A percentile compares a stretch with the other conserved stretches of the same genome.
These are phyloP conservation scores for Sminthurinus aureus DNA, from an alignment of 2,888 invertebrate species.

Conservation along the genomic window DNA sequence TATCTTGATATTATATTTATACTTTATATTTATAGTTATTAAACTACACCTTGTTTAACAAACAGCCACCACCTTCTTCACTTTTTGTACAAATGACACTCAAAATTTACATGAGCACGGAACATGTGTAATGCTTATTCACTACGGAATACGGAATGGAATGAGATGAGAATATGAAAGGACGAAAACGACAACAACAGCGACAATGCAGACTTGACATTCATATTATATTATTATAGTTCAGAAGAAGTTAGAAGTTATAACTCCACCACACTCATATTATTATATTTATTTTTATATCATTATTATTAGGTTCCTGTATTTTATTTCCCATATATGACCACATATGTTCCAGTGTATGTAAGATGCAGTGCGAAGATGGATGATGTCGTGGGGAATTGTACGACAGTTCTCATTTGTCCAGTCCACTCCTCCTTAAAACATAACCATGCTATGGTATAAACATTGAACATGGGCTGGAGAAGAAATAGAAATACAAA, in stretches of 20 bases:
- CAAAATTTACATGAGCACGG: neutral
- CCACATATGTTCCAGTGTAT: neutral
- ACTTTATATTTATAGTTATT: neutral
- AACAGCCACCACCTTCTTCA: neutral
- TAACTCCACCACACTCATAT: neutral
- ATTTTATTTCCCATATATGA: neutral
- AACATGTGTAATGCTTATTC: no score
- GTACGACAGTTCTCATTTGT: slow-evolving; percentile 34
- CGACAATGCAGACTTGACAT: neutral
- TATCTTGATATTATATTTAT: no score
- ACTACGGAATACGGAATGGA: no score
- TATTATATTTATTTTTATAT: neutral
- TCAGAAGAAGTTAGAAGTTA: neutral
- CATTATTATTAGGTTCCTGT: neutral
- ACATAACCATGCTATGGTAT: neutral
- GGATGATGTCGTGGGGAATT: slow-evolving; percentile 29
- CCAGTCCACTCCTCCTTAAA: slow-evolving; percentile 25
- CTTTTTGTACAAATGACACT: neutral
- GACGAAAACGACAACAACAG: neutral
- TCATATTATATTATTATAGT: neutral
- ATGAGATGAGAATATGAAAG: neutral
- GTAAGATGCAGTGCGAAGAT: slow-evolving; percentile 6
- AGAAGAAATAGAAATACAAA: neutral
- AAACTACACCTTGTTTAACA: neutral
- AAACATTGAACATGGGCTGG: neutral